These are phyloP conservation scores for Psittacula cyanocephala DNA, from an alignment of 2,113 vertebrate species.

Conservation along the genomic window DNA sequence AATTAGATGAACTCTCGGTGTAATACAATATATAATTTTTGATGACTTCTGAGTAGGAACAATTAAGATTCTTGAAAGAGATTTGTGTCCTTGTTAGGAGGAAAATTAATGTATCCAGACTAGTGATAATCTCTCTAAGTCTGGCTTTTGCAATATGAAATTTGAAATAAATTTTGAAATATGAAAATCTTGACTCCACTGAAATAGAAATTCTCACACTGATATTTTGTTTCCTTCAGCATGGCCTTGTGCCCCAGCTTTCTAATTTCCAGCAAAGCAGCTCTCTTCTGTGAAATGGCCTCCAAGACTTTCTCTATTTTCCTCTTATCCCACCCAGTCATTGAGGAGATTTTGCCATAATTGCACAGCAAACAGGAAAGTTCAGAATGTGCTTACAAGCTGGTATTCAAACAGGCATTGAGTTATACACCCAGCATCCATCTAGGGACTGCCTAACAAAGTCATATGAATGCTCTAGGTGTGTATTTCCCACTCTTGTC, in stretches of 20 bases:
- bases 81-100: conserved; percentile 8
- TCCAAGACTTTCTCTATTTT: neutral
- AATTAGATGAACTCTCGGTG: conserved; percentile 62
- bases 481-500: neutral
- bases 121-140: neutral
- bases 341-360: neutral
- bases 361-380: neutral
- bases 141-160: neutral
- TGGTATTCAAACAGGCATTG: neutral
- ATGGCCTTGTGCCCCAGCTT: neutral
- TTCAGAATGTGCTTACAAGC: neutral
- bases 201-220: neutral
- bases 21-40: conserved; percentile 31
- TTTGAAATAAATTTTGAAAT: too few species aligned
- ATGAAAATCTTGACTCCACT: neutral
- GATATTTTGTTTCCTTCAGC: neutral
- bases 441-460: neutral
- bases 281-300: neutral
- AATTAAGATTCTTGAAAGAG: conserved; percentile 22
- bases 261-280: neutral
- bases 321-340: neutral
- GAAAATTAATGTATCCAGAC: neutral
- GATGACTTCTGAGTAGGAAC: conserved; percentile 20
- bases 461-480: neutral
- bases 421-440: neutral